Evolutionary conservation across 2,888 invertebrate species (phyloP), one percentile per base, ranked within the genome.

Genomic region (Drosophila mulleri): DNA sequence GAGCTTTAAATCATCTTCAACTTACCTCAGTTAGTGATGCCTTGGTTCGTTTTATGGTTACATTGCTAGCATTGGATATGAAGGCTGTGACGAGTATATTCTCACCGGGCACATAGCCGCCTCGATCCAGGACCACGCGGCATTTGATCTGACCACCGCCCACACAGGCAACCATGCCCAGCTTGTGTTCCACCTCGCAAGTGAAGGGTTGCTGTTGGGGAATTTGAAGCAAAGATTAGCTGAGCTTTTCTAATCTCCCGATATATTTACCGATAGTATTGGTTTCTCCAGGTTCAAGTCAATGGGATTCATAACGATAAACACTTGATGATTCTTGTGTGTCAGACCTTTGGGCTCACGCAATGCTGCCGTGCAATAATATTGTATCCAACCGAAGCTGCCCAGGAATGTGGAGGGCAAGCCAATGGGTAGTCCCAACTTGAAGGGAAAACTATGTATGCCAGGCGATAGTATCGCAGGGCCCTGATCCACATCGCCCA

Each of bases 291-390:
- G 93, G 93, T 98, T 98, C 86, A 98, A 94, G 92, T 98, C 98
- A 80, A 98, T 98, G 6, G 98, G 98, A 93, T 97, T 98, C 98
- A 98, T 98, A 4, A 98, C 98, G 88, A 98, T 98, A 93, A 98
- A 98, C n/a, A 98, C 98, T 93, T 98, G 98, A 92, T 98, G 98
- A 92, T 98, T 98, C 93, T 98, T 98, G 91, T 98, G 98, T 7
- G 97, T 97, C 42, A 98, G 94, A 1, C 98, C 98, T 45, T 92
- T 93, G 9, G 98, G 97, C 89, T 98, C 98, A 54, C 97, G 94
- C 20, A 98, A 93, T 0, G 98, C 98, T 23, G 98, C 97, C 92
- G 98, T 98, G 91, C 98, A 98, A 92, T 96, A 98, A 93, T 98
- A 98, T 93, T 98, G 98, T 53, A 98, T 98, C 98, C 98, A 98